Evolutionary conservation across 2,888 invertebrate genomes (phyloP), one percentile per base, ranked within the genome.

Genomic region (Gymnocheta viridis): DNA sequence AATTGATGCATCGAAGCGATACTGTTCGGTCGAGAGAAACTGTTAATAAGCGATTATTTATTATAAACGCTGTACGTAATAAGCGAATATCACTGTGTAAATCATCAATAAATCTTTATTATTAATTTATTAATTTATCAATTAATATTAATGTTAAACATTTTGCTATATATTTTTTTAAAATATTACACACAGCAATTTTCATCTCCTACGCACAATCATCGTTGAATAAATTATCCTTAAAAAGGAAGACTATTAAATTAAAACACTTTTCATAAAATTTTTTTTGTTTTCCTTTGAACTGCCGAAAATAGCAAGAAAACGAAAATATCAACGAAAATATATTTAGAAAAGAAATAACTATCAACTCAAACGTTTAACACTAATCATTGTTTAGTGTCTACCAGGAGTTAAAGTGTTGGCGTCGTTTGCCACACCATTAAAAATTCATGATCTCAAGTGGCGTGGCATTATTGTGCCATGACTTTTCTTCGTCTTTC

Each of bases 401-500:
- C 80, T 83, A 69, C 9, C 73, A 51, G 38, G 56, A 62, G 58
- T 60, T 66, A 49, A 74, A 74, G 56, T 64, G 82, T 70, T 79
- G 64, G 74, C 79, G 79, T 74, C 73, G 44, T 76, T 83, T 83
- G 82, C 79, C 70, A 76, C 82, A 83, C 74, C 86, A 89, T 90
- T 88, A 86, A 85, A 88, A 88, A 89, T 89, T 86, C 89, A 89
- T 89, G 90, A 88, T 86, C 86, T 89, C 88, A 89, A 90, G 90
- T 89, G 88, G 84, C 12, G 70, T 73, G 44, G 54, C 51, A 76
- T 56, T 69, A 69, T 54, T 41, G 58, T 51, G 38, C 5, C 51
- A 67, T 35, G 78, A 69, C 69, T 78, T 60, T 44, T 35, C 17
- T 54, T 29, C 38, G 22, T 64, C 14, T n/a, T 64, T 58, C 79